phyloP scores from a whole-genome alignment of 1,140 invertebrate species.

The Panagrolaimus sp. region DNA sequence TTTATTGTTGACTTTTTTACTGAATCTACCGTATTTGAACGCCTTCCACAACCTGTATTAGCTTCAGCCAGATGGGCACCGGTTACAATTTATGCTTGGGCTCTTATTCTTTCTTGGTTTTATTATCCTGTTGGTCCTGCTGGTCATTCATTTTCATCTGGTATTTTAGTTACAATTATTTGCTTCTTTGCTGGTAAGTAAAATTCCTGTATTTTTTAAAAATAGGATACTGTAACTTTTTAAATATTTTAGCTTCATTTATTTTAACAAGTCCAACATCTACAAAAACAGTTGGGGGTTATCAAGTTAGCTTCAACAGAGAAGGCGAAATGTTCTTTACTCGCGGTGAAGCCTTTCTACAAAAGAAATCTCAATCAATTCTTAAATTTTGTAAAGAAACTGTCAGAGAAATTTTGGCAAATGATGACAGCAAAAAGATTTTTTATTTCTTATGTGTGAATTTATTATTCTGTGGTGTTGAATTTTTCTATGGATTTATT shows the following conservation, averaged over 20 bases:
- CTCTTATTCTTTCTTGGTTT: conserved; percentile 44
- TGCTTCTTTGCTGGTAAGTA: conserved; percentile 61
- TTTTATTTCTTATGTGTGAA: conserved; percentile 65
- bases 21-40: conserved; percentile 60
- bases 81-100: conserved; percentile 54
- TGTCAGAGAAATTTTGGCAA: conserved; percentile 62
- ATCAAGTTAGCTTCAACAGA: conserved; percentile 62
- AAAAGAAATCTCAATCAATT: conserved; percentile 61
- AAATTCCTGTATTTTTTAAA: not conserved
- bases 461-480: conserved; percentile 65
- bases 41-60: conserved; percentile 52
- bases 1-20: conserved; percentile 64
- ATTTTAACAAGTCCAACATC: conserved; percentile 42
- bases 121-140: conserved; percentile 47
- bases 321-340: conserved; percentile 62
- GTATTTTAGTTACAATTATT: conserved; percentile 62
- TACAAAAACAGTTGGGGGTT: conserved; percentile 52
- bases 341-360: conserved; percentile 62
- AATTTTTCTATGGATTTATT: conserved; percentile 66
- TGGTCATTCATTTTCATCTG: conserved; percentile 62
- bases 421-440: conserved; percentile 63
- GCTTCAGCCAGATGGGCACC: conserved; percentile 56
- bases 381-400: conserved; percentile 59
- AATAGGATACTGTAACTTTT: not conserved
- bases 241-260: conserved; percentile 44